Percentiles rank a stretch among this genome's conserved stretches.
These are phyloP conservation scores for Parochlus steinenii DNA, from an alignment of 2,888 invertebrate species.

Conservation along the genomic window DNA sequence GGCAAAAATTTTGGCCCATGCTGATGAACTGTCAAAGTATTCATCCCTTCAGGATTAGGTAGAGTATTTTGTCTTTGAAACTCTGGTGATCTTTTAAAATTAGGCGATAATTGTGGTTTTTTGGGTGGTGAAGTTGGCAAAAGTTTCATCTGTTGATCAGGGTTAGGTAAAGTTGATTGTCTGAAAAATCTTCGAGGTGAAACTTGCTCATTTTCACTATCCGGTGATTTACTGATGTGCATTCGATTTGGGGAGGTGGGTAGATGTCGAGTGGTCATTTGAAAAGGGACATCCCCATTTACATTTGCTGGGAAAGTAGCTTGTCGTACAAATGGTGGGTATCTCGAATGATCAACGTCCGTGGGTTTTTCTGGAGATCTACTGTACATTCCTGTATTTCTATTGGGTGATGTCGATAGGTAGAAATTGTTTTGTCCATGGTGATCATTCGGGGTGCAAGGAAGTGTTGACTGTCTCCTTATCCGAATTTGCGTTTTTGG, in stretches of 20 bases:
- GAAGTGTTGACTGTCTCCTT: constrained; percentile 28
- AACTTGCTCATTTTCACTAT: constrained; percentile 15
- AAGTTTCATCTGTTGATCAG: constrained; percentile 27
- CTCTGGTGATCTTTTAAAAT: constrained; percentile 27
- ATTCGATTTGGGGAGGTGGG: constrained; percentile 23
- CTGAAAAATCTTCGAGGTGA: constrained; percentile 22
- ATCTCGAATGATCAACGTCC: constrained; percentile 20
- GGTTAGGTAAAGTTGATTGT: constrained; percentile 28
- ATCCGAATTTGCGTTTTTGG: constrained; percentile 17
- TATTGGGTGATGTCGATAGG: constrained; percentile 28
- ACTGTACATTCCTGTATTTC: constrained; percentile 24
- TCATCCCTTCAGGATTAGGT: constrained; percentile 28
- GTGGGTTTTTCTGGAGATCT: constrained; percentile 24
- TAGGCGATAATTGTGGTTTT: constrained; percentile 23
- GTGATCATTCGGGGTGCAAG: constrained; percentile 20
- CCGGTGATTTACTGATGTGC: constrained; percentile 14
- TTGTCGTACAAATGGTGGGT: constrained; percentile 27
- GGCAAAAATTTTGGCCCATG: constrained; percentile 24
- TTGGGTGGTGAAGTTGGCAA: constrained; percentile 30
- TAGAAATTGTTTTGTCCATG: constrained; percentile 19
- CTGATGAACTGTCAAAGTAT: constrained; percentile 24
- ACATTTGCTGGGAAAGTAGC: constrained; percentile 25
- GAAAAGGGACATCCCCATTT: constrained; percentile 14
- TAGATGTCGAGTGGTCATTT: constrained; percentile 15
- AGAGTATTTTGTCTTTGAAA: constrained; percentile 28